phyloP scores from a whole-genome alignment of 2,113 vertebrate genomes.

The Onychorhynchus coronatus region DNA sequence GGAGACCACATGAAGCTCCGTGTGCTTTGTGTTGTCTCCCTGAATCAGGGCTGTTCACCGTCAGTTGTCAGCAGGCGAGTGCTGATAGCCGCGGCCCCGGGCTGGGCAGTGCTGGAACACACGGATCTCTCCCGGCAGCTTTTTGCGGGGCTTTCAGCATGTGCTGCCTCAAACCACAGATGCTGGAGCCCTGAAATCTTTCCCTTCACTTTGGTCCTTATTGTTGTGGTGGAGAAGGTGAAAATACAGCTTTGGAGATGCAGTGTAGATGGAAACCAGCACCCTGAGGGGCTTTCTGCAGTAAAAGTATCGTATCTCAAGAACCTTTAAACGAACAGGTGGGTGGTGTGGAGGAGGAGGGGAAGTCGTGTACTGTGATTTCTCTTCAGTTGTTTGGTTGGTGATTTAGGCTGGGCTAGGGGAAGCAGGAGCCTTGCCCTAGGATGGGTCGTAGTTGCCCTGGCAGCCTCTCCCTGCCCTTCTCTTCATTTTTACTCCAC shows the following conservation, averaged over 20 bases:
- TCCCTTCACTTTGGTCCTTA: not conserved
- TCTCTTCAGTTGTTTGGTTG: not conserved
- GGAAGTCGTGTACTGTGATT: not conserved
- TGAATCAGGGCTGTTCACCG: not conserved
- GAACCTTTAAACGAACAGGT: not conserved
- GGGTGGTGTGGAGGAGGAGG: not conserved
- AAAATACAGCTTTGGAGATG: not conserved
- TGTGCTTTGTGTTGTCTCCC: not conserved
- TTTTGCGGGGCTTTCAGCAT: not conserved
- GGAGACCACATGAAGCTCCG: not conserved
- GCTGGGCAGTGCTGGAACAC: not conserved
- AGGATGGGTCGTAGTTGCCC: not conserved
- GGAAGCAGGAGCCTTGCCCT: not conserved
- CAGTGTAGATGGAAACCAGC: not conserved
- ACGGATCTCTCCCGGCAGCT: not conserved
- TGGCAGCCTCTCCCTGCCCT: not conserved
- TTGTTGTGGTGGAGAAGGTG: not conserved
- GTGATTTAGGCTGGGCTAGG: not conserved
- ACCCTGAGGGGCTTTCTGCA: not conserved
- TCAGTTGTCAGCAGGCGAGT: slow-evolving; percentile 3
- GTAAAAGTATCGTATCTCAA: not conserved
- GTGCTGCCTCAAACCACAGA: not conserved
- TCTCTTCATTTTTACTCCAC: not conserved
- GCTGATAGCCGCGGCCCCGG: not conserved
- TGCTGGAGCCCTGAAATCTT: not conserved